Evolutionary conservation across 2,113 vertebrate species (phyloP).

Genomic region (Aythya baeri): DNA sequence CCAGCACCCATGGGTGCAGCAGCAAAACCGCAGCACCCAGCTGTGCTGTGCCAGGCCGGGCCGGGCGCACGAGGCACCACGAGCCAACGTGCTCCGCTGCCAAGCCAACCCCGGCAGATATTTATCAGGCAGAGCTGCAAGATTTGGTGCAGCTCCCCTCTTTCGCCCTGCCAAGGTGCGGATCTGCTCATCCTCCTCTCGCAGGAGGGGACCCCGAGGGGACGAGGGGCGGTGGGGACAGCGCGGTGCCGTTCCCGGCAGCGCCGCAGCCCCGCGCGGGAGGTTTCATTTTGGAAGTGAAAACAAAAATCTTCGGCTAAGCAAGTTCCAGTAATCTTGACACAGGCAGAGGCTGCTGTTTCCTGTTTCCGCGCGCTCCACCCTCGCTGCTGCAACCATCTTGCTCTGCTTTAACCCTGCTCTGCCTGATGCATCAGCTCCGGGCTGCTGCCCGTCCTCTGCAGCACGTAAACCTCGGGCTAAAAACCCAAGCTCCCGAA

Average conservation of each 20-base stretch:
- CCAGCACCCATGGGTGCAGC: background rate
- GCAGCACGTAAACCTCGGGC: background rate
- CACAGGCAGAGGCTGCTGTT: background rate
- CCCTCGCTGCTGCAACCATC: conserved; percentile 46
- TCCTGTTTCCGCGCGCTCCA: conserved; percentile 61
- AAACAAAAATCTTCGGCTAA: background rate
- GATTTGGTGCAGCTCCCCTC: fast-evolving
- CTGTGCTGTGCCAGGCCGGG: background rate
- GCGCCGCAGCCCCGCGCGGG: background rate
- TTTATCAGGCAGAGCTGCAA: background rate
- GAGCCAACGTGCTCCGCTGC: background rate
- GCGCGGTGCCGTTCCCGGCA: background rate
- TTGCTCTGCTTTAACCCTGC: background rate
- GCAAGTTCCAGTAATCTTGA: conserved; percentile 25
- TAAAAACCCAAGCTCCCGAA: background rate
- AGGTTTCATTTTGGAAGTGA: background rate
- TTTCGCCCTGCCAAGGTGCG: background rate
- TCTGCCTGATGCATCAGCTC: background rate
- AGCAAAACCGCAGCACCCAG: background rate
- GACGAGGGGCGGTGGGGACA: background rate
- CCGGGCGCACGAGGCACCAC: background rate
- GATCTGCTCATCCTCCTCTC: background rate
- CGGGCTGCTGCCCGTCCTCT: conserved; percentile 34
- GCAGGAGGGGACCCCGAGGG: background rate
- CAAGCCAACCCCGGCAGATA: fast-evolving